Percentiles rank a stretch among this genome's conserved stretches.
Conservation (phyloP, 1,140 invertebrate species). For the Drepana arcuata region DNA sequence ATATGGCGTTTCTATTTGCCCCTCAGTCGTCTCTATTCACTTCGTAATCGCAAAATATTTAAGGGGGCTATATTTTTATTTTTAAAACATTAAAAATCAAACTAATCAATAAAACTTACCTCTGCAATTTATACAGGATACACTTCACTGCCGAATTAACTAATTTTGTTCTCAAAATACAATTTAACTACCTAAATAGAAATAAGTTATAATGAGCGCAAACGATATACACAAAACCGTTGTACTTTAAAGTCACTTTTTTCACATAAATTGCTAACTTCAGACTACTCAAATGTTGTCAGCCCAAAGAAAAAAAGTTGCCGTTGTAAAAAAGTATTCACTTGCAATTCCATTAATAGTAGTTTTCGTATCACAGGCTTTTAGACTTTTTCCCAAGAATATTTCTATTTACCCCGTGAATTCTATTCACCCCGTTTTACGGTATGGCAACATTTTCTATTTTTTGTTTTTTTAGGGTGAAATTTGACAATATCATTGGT, state of each 20-base stretch:
- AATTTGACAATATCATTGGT: too few relatives aligned
- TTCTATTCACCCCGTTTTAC: too few relatives aligned
- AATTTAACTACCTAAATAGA: constrained; percentile 1
- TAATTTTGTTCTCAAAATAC: constrained; percentile 1
- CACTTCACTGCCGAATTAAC: constrained; percentile 2
- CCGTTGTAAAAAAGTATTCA: too few relatives aligned
- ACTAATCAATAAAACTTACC: background rate
- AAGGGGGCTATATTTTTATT: background rate
- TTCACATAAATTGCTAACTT: constrained; percentile 1
- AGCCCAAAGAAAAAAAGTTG: background rate
- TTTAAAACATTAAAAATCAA: background rate
- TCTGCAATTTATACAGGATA: constrained; percentile 1
- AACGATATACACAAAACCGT: constrained; percentile 1
- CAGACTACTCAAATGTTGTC: background rate
- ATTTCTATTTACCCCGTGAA: too few relatives aligned
- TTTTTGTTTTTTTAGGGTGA: too few relatives aligned
- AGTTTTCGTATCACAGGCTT: too few relatives aligned
- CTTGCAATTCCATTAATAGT: too few relatives aligned
- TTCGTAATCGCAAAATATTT: background rate
- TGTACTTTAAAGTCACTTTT: constrained; percentile 1
- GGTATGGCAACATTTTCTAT: too few relatives aligned
- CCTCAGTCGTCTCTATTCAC: constrained; percentile 3
- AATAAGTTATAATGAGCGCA: background rate
- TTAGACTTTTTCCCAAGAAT: too few relatives aligned
- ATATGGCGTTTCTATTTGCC: constrained; percentile 3